Conservation (phyloP, 2,888 invertebrate species). For the Drosophila mayaguana region DNA sequence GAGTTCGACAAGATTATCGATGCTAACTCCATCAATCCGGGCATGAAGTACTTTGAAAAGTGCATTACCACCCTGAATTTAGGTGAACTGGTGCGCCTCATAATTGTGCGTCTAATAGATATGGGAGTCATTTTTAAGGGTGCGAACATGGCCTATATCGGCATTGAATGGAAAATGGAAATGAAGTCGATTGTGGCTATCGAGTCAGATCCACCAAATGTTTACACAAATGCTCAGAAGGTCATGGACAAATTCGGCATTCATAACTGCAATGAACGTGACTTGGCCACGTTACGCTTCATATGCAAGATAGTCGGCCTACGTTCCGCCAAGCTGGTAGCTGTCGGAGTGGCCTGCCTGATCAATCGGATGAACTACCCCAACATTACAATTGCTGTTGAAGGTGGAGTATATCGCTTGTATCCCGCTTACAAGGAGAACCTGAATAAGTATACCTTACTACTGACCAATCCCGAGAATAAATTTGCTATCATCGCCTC, state of each 20-base stretch:
- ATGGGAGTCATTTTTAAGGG: slow-evolving; percentile 86
- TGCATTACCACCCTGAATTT: slow-evolving; percentile 95
- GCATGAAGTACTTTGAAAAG: slow-evolving; percentile 94
- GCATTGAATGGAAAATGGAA: slow-evolving; percentile 88
- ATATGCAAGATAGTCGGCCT: slow-evolving; percentile 94
- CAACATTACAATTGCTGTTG: slow-evolving; percentile 45
- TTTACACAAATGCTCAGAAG: slow-evolving; percentile 90
- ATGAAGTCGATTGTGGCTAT: slow-evolving; percentile 98
- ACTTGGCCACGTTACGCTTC: slow-evolving; percentile 94
- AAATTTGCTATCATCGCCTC: slow-evolving; percentile 46
- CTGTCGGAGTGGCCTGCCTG: slow-evolving; percentile 91
- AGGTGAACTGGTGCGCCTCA: slow-evolving; percentile 95
- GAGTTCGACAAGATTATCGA: slow-evolving; percentile 93
- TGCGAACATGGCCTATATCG: slow-evolving; percentile 39
- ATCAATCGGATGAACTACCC: slow-evolving; percentile 55
- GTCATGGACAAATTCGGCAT: slow-evolving; percentile 91
- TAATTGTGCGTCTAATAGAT: slow-evolving; percentile 91
- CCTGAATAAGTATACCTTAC: slow-evolving; percentile 24
- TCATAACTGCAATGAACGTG: slow-evolving; percentile 90
- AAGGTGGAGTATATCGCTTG: slow-evolving; percentile 66
- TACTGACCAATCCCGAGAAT: slow-evolving; percentile 30
- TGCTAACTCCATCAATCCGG: slow-evolving; percentile 90
- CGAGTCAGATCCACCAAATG: slow-evolving; percentile 93
- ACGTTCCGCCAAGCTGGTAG: slow-evolving; percentile 96
- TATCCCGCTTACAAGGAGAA: slow-evolving; percentile 46